phyloP scores from a whole-genome alignment of 2,113 vertebrate species.

The Aegotheles bennettii region DNA sequence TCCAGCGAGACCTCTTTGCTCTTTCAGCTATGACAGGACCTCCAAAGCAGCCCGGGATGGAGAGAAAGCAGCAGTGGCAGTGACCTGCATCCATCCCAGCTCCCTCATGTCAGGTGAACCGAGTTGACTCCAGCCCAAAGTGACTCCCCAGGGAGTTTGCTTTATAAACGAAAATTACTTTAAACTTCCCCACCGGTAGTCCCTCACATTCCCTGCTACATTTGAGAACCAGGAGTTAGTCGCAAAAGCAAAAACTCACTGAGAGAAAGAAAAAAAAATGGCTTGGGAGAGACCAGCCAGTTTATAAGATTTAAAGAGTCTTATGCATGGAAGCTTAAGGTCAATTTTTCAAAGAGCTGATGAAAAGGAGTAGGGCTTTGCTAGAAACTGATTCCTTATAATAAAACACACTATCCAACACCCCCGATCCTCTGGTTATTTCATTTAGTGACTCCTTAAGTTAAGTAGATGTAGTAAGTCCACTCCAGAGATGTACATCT shows the following conservation, averaged over 20 bases:
- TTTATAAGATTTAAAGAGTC: background rate
- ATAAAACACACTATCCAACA: background rate
- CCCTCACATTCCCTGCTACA: background rate
- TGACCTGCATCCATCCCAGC: background rate
- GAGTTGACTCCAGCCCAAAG: background rate
- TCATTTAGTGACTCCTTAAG: background rate
- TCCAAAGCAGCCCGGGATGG: background rate
- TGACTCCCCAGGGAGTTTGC: background rate
- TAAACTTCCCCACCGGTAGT: background rate
- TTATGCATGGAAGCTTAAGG: background rate
- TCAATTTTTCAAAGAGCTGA: background rate
- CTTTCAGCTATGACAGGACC: background rate
- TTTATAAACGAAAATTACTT: background rate
- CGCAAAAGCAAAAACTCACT: background rate
- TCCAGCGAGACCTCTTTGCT: background rate
- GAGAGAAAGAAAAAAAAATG: background rate
- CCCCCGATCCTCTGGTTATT: background rate
- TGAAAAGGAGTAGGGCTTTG: background rate
- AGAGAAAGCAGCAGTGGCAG: fast-evolving
- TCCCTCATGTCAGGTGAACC: background rate
- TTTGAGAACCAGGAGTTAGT: background rate
- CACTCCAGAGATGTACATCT: background rate
- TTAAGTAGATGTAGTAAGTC: background rate
- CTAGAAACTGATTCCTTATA: background rate
- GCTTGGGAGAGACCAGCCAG: background rate